Evolutionary conservation across 2,113 vertebrate species (phyloP).

Genomic region (Lutjanus erythropterus): DNA sequence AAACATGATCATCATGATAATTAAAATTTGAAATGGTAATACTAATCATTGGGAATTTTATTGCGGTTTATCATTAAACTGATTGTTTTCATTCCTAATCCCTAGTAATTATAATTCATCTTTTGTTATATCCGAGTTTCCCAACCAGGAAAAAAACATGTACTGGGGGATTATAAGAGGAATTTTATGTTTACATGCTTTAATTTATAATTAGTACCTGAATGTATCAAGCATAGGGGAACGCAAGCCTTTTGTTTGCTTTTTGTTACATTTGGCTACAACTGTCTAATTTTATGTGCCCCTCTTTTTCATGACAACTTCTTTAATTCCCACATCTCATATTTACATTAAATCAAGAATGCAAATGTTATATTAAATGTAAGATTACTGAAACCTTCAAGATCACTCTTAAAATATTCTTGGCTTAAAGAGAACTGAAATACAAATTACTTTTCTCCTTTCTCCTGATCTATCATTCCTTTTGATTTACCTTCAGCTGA

Average conservation of each 20-base stretch:
- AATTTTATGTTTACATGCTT: neutral
- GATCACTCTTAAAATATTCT: neutral
- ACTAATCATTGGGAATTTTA: too few relatives aligned
- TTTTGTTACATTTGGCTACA: neutral
- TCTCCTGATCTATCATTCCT: neutral
- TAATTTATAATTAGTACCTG: neutral
- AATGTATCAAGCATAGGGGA: neutral
- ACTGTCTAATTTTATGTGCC: neutral
- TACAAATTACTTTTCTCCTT: neutral
- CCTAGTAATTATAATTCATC: neutral
- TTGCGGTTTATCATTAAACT: too few relatives aligned
- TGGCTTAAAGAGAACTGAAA: neutral
- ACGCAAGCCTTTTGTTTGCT: neutral
- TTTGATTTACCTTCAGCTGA: slow-evolving; percentile 86
- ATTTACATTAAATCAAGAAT: neutral
- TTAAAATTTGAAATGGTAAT: too few relatives aligned
- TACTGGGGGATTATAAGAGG: neutral
- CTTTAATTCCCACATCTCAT: neutral
- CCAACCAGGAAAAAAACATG: neutral
- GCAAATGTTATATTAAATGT: too few relatives aligned
- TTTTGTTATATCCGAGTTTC: neutral
- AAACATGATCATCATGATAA: too few relatives aligned
- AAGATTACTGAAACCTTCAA: neutral
- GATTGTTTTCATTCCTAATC: too few relatives aligned
- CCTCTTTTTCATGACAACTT: neutral